Evolutionary conservation across 2,888 invertebrate genomes (phyloP).

Genomic region (Diadegma fenestrale): DNA sequence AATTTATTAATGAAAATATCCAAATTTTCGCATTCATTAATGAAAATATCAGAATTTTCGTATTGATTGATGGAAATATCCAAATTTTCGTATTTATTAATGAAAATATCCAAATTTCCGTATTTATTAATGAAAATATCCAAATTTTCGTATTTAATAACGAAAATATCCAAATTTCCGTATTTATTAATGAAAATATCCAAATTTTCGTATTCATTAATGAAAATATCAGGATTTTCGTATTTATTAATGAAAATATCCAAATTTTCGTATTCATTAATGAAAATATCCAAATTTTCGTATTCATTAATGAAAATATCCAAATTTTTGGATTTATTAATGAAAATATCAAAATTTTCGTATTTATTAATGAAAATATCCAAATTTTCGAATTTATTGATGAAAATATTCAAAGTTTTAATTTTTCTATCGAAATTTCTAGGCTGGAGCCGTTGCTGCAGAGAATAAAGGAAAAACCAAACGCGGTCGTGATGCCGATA

Average conservation of each 20-base stretch:
- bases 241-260: background rate
- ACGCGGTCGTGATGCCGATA: constrained; percentile 95
- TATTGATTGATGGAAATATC: background rate
- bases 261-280: no score
- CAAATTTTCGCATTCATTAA: no score
- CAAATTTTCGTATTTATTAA: no score
- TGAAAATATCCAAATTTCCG: background rate
- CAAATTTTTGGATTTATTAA: no score
- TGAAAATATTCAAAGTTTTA: background rate
- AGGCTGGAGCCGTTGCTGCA: constrained; percentile 95
- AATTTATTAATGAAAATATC: background rate
- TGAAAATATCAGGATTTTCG: background rate
- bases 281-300: background rate
- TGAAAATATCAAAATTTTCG: background rate
- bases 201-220: no score
- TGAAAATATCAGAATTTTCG: background rate
- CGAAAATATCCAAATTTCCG: background rate
- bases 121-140: background rate
- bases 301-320: background rate
- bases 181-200: background rate
- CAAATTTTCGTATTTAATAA: background rate
- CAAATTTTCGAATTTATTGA: no score
- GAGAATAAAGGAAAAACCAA: constrained; percentile 92
- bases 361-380: background rate
- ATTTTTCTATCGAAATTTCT: constrained; percentile 2